These are phyloP conservation scores for Platerodrilus igneus DNA, from an alignment of 2,888 invertebrate genomes.

Conservation along the genomic window DNA sequence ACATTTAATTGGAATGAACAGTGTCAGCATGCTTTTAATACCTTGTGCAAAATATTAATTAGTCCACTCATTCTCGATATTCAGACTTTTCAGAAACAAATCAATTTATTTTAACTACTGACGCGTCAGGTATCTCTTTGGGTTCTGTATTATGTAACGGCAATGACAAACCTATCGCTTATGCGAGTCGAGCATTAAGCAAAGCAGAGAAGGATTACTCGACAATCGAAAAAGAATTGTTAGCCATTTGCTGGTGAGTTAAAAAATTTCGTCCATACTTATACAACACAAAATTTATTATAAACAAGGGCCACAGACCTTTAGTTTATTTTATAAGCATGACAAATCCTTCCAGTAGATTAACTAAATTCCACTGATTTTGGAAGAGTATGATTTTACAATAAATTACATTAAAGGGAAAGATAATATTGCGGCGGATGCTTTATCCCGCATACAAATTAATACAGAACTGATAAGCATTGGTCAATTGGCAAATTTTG, in stretches of 20 bases:
- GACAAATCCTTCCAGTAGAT: slow-evolving; percentile 29
- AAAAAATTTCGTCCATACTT: slow-evolving; percentile 27
- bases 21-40: slow-evolving; percentile 7
- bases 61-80: slow-evolving; percentile 12
- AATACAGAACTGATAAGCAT: slow-evolving; percentile 1
- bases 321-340: slow-evolving; percentile 27
- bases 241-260: slow-evolving; percentile 29
- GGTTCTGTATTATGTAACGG: slow-evolving; percentile 10
- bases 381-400: slow-evolving; percentile 29
- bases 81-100: slow-evolving; percentile 9
- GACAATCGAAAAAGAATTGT: slow-evolving; percentile 28
- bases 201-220: slow-evolving; percentile 28
- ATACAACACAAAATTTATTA: slow-evolving; percentile 25
- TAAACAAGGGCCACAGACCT: slow-evolving; percentile 29
- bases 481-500: too few species aligned
- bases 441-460: slow-evolving; percentile 7
- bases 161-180: slow-evolving; percentile 14
- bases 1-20: slow-evolving; percentile 1
- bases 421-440: slow-evolving; percentile 21
- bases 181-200: slow-evolving; percentile 23
- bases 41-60: slow-evolving; percentile 1
- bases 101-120: slow-evolving; percentile 13
- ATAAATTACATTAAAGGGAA: slow-evolving; percentile 28
- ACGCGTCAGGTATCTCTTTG: slow-evolving; percentile 11
- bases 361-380: slow-evolving; percentile 29